phyloP scores from a whole-genome alignment of 1,140 invertebrate genomes.

The Physella acuta region DNA sequence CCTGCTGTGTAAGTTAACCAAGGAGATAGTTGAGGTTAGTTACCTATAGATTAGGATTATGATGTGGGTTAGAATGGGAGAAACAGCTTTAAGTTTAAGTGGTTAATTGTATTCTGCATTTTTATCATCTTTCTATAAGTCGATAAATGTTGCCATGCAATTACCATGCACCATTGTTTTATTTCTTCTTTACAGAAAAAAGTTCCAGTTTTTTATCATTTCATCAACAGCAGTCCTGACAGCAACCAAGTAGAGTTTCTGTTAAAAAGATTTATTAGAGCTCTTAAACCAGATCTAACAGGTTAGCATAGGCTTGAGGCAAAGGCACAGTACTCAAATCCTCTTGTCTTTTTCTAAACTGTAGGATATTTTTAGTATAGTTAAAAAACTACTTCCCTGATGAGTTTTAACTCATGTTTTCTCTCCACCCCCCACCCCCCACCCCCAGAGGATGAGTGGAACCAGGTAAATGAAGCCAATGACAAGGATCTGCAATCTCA shows the following conservation, averaged over 20 bases:
- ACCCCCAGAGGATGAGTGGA: constrained; percentile 1
- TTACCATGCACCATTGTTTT: not conserved
- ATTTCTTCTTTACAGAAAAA: constrained; percentile 27
- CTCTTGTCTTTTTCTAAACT: not conserved
- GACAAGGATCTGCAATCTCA: constrained; percentile 17
- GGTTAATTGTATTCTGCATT: not conserved
- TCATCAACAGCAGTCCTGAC: constrained; percentile 35
- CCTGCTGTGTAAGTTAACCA: constrained; percentile 37
- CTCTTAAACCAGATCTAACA: constrained; percentile 22
- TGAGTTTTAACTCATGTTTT: not conserved
- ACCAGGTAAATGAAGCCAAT: not conserved
- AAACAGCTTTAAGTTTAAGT: not conserved
- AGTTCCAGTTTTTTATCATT: constrained; percentile 39
- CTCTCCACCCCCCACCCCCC: no score
- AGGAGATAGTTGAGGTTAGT: constrained; percentile 14
- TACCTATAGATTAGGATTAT: no score
- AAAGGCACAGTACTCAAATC: not conserved
- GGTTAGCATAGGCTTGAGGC: constrained; percentile 23
- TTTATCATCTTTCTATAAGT: not conserved
- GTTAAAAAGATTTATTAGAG: constrained; percentile 26
- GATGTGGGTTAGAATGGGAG: not conserved
- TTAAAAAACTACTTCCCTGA: not conserved
- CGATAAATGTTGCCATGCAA: no score
- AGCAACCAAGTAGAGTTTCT: constrained; percentile 31
- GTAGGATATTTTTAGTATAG: not conserved